Conservation (phyloP, 2,113 vertebrate species). For the Pterocles orientalis region DNA sequence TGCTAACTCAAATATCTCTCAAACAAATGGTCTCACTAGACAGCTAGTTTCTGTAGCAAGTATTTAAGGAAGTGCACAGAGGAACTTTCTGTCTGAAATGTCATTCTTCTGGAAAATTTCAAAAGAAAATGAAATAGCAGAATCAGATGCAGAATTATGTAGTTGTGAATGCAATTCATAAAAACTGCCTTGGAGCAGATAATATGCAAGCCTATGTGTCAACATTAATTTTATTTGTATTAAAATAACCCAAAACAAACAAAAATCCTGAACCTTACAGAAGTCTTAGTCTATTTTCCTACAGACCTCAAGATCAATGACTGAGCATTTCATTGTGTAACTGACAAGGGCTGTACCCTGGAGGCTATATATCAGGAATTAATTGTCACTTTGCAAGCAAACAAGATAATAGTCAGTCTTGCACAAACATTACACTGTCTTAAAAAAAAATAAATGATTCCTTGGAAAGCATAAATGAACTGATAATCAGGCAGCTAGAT, state of each 20-base stretch:
- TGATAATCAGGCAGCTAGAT: slow-evolving; percentile 61
- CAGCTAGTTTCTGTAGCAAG: background rate
- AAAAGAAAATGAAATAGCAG: background rate
- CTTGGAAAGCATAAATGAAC: slow-evolving; percentile 61
- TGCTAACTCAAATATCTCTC: background rate
- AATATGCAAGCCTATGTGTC: background rate
- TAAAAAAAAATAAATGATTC: slow-evolving; percentile 56
- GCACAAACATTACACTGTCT: slow-evolving; percentile 60
- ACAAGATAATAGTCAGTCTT: slow-evolving; percentile 60
- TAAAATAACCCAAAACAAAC: background rate
- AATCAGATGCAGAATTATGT: background rate
- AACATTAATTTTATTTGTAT: background rate
- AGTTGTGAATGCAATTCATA: background rate
- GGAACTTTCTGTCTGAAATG: background rate
- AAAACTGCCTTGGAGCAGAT: background rate
- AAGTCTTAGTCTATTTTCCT: slow-evolving; percentile 19
- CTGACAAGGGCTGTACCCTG: background rate
- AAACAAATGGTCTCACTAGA: background rate
- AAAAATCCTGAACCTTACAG: background rate
- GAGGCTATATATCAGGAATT: slow-evolving; percentile 45
- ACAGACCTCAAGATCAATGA: slow-evolving; percentile 7
- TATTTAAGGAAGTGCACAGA: background rate
- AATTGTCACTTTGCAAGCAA: slow-evolving; percentile 70
- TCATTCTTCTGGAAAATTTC: background rate
- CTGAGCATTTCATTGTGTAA: slow-evolving; percentile 41